Evolutionary conservation across 2,888 invertebrate species (phyloP).

Genomic region (Drosophila pseudotalamancana): DNA sequence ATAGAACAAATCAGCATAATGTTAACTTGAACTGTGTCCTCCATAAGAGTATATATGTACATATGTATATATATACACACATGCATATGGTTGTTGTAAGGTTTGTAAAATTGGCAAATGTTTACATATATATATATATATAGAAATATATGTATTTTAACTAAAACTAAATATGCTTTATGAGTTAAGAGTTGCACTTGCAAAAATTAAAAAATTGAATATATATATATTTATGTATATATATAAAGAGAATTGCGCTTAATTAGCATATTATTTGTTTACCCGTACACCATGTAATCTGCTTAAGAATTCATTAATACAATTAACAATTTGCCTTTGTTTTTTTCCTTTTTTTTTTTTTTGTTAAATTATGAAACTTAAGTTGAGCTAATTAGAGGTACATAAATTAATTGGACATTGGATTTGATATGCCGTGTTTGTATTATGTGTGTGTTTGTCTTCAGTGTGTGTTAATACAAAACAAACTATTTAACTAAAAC

Average conservation of each 20-base stretch:
- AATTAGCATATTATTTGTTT: constrained; percentile 36
- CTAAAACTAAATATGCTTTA: constrained; percentile 17
- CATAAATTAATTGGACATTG: constrained; percentile 73
- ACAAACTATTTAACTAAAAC: constrained; percentile 30
- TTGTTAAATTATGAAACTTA: constrained; percentile 47
- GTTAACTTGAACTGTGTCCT: constrained; percentile 82
- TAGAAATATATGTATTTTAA: too few relatives aligned
- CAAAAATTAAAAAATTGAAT: constrained; percentile 4
- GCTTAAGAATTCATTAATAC: constrained; percentile 59
- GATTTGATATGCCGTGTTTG: constrained; percentile 70
- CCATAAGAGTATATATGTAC: constrained; percentile 32
- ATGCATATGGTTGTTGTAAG: constrained; percentile 32
- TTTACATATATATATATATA: constrained; percentile 44
- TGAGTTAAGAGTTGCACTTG: constrained; percentile 13
- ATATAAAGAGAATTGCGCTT: constrained; percentile 21
- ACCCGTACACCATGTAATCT: constrained; percentile 67
- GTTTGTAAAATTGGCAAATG: constrained; percentile 48
- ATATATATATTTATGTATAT: constrained; percentile 5
- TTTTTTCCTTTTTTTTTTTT: constrained; percentile 23
- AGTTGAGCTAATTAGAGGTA: constrained; percentile 66
- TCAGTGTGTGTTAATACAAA: constrained; percentile 36
- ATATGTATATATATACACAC: constrained; percentile 4
- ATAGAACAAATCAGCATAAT: constrained; percentile 74
- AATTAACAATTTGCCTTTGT: constrained; percentile 41
- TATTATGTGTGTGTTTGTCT: constrained; percentile 20